Evolutionary conservation across 1,140 invertebrate species (phyloP).

Genomic region (Drosophila biarmipes): DNA sequence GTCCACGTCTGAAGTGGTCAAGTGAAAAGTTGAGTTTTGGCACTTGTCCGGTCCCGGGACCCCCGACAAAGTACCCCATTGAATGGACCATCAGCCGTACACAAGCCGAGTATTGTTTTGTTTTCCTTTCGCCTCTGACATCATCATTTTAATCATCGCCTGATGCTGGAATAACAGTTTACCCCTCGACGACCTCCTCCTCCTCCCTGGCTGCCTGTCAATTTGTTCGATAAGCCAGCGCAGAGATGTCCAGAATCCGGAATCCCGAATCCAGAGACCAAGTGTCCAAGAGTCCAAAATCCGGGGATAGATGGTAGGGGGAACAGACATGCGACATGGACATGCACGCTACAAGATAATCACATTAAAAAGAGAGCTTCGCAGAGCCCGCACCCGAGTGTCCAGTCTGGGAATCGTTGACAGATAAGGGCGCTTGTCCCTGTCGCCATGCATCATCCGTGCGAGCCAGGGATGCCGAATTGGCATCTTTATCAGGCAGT

Average conservation of each 20-base stretch:
- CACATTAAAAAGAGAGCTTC: conserved; percentile 76
- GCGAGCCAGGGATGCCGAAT: conserved; percentile 25
- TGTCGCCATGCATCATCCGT: conserved; percentile 47
- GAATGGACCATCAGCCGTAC: neutral
- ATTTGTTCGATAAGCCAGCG: conserved; percentile 73
- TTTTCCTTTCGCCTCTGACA: conserved; percentile 63
- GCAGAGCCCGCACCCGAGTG: conserved; percentile 36
- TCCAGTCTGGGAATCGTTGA: conserved; percentile 59
- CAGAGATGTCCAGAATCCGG: conserved; percentile 37
- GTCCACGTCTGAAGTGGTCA: conserved; percentile 69
- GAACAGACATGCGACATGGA: conserved; percentile 69
- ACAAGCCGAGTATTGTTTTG: conserved; percentile 48
- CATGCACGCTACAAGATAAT: conserved; percentile 81
- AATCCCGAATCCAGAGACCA: conserved; percentile 21
- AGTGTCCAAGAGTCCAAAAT: conserved; percentile 9
- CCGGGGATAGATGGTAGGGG: neutral
- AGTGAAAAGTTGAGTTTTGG: conserved; percentile 77
- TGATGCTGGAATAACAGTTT: conserved; percentile 49
- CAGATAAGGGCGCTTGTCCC: conserved; percentile 50
- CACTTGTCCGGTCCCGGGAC: conserved; percentile 57
- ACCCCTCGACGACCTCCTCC: conserved; percentile 10
- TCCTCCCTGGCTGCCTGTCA: conserved; percentile 48
- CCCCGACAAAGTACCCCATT: conserved; percentile 2
- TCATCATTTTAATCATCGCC: conserved; percentile 80
- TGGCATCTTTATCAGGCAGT: conserved; percentile 7